These are phyloP conservation scores for Trichogramma evanescens DNA, from an alignment of 2,888 invertebrate species.

Conservation along the genomic window DNA sequence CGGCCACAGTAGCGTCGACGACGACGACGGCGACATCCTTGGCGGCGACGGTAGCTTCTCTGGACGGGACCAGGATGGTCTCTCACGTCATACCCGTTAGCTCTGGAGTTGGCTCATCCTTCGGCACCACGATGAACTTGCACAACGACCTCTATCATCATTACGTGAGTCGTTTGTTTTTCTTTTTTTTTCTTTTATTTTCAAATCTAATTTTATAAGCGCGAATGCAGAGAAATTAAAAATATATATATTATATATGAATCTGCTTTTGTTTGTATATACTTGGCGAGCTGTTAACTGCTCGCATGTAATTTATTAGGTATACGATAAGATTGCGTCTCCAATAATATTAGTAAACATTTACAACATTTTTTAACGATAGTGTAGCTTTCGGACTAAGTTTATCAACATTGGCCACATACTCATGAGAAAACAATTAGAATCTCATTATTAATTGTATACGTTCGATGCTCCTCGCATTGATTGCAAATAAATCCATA, in stretches of 20 bases:
- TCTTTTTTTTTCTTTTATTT: no score
- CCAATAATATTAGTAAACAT: constrained; percentile 20
- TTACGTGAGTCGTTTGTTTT: constrained; percentile 8
- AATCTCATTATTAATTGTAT: constrained; percentile 2
- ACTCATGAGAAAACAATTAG: constrained; percentile 17
- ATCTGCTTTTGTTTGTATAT: constrained; percentile 14
- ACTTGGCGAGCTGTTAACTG: no score
- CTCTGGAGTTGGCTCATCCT: constrained; percentile 15
- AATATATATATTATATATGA: no score
- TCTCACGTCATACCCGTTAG: constrained; percentile 19
- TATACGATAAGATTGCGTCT: constrained; percentile 13
- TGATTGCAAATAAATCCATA: no score
- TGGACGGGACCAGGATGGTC: constrained; percentile 14
- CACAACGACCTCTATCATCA: constrained; percentile 18
- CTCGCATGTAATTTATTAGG: constrained; percentile 6
- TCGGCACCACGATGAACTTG: constrained; percentile 12
- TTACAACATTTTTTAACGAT: constrained; percentile 15
- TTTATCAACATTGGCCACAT: constrained; percentile 10
- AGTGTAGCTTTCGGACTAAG: constrained; percentile 4
- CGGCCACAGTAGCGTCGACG: no score
- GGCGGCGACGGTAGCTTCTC: constrained; percentile 7
- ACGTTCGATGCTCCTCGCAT: no score
- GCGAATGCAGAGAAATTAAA: no score
- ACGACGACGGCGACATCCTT: background rate
- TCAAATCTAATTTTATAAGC: no score